Base-by-base conservation (phyloP, 2,113 vertebrate species). In the Cettia cetti region DNA sequence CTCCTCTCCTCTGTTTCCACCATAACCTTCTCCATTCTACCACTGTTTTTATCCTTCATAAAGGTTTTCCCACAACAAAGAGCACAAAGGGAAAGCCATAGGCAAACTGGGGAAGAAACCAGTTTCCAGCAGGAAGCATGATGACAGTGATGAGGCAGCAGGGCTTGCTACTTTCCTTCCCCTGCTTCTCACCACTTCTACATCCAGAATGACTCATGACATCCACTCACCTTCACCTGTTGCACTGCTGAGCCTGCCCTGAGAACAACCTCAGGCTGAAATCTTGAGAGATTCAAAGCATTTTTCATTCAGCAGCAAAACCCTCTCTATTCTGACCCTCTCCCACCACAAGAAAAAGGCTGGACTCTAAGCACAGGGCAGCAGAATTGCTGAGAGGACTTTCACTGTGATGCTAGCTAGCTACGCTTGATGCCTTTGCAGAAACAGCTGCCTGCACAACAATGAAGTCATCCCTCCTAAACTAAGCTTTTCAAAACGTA, bases 401-500 rank as follows among this genome's bases (percentile, higher is more conserved):
- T 72, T 24, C 30, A 63, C 1, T 3, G 16, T 52, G 44, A 83
- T 28, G n/a, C 69, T 6, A 15, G 45, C 20, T 61, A 53, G 59
- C n/a, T 64, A 49, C 0, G 0, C 40, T 65, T 1, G 0, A 79
- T 10, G 40, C n/a, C 45, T 49, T 56, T 56, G 44, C 59, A 53
- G 65, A 60, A 19, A 54, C 10, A 65, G 42, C 23, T 86, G 52
- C 57, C 22, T 59, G 53, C 11, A 56, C 40, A 86, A 54, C 39
- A 35, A 11, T 37, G 15, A 27, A 86, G 42, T 28, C 27, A 17
- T 4, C 44, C 16, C 33, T 82, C 33, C 52, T 4, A 79, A 40
- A 57, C 28, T 28, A 40, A 50, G 63, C 64, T 80, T 57, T 26
- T 24, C 37, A 82, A 80, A 78, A 57, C 0, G 1, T 11, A 80